Evolutionary conservation across 2,797 vertebrate species (phyloP), one percentile per base, ranked within the genome.

Genomic region (Gorsachius magnificus): DNA sequence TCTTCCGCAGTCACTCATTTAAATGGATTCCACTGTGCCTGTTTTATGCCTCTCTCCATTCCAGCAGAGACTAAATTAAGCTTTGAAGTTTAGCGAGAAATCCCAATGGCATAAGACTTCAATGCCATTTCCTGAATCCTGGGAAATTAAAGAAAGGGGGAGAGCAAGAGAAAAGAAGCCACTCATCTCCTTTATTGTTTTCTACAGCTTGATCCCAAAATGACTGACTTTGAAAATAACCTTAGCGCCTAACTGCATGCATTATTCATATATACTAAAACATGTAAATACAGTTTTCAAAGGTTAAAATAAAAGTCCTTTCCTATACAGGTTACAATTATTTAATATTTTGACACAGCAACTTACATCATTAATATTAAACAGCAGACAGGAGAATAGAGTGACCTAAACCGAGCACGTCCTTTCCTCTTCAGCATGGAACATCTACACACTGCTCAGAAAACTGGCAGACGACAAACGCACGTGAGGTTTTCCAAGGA

Each of bases 261-360:
- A 97, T 97, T 96, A 97, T 97, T 97, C 93, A 97, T 97, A 19
- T 28, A 85, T 54, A 94, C 77, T 95, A 88, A 89, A 94, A 69
- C 56, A 95, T 78, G 91, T 92, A 97, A 96, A 95, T 91, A 96
- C 28, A 80, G 68, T 76, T 96, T 95, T 64, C 64, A 91, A 95
- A 97, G 94, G 95, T 97, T 97, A 97, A 96, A 93, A 88, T 85
- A 89, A 81, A 96, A 90, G 66, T 90, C 70, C 66, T 79, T 93
- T 90, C 87, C 84, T 65, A 43, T 68, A 72, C 50, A 86, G 66
- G 81, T 91, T 92, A 93, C 65, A 66, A 48, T 80, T 94, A 87
- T 76, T 97, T 94, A 89, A 90, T 92, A 75, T 91, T 97, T 94
- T 83, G 81, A 87, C 78, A 93, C 33, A 33, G 56, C 7, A 72